Evolutionary conservation across 2,888 invertebrate genomes (phyloP), one percentile per base, ranked within the genome.

Genomic region (Autographa pulchrina): DNA sequence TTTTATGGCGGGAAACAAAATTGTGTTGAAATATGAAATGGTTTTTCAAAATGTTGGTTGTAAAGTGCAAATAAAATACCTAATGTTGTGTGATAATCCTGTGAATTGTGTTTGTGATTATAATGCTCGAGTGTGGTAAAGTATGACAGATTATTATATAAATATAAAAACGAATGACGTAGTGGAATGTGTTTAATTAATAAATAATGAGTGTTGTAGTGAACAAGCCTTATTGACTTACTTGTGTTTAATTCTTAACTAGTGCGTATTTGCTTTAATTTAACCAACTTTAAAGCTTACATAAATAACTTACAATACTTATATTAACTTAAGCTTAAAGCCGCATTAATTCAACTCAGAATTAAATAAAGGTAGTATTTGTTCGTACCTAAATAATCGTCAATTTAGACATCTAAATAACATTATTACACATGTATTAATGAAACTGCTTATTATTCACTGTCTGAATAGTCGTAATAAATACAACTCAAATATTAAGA

Each of bases 41-140:
- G 8, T 59, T 59, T 31, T 32, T 16, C 9, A n/a, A 59, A 31
- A 14, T 31, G 4, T 5, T 13, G 25, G 14, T 11, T 14, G 5
- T 0, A 54, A 35, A 54, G 43, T 78, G 73, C 52, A 54, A 68
- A 14, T 62, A 16, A 25, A 41, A 43, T 48, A n/a, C n/a, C n/a
- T n/a, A 11, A 61, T 65, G 32, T n/a, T 58, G 11, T 67, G 59
- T 62, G 63, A 70, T 48, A 70, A 18, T 16, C 64, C 3, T 25
- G 62, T 68, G 54, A 66, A 25, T 65, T 77, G 52, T 64, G 63
- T 64, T 52, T 81, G 65, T 81, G 72, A 62, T 60, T 62, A 14
- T 32, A 63, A 54, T 63, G 56, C 7, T 59, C n/a, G 65, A 54
- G 74, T 68, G 43, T 58, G 81, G 81, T 77, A 72, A 77, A 60